Percentiles rank a stretch among this genome's conserved stretches.
Conservation (phyloP, 2,888 invertebrate species). For the Theretra japonica region DNA sequence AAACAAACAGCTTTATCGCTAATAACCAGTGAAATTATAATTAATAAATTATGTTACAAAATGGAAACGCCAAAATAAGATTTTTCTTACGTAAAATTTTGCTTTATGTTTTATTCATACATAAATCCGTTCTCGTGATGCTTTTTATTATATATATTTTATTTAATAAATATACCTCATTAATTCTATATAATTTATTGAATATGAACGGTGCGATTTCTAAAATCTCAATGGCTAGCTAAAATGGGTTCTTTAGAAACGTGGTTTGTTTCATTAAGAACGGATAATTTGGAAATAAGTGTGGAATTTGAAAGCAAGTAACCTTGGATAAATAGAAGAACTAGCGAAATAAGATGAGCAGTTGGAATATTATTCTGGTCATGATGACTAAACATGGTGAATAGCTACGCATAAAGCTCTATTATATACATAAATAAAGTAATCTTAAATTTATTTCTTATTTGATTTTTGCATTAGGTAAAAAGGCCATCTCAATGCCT, state of each 20-base stretch:
- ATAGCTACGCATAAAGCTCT: no score
- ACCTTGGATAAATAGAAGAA: neutral
- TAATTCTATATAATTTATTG: conserved; percentile 13
- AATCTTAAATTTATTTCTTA: no score
- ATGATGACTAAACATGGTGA: no score
- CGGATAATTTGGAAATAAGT: conserved; percentile 32
- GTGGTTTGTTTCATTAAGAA: neutral
- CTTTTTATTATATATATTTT: neutral
- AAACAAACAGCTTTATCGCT: no score
- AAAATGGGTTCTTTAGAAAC: neutral
- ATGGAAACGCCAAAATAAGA: neutral
- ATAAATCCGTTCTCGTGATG: neutral
- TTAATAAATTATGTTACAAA: neutral
- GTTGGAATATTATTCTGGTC: neutral
- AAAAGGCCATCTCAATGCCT: no score
- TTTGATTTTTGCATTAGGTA: no score
- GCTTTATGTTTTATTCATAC: neutral
- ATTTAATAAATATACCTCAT: neutral
- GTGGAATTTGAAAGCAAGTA: conserved; percentile 24
- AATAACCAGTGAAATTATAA: neutral
- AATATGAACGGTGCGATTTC: neutral
- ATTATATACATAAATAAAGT: no score
- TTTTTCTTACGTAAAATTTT: neutral
- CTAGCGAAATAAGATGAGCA: neutral
- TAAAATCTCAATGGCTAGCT: neutral